Evolutionary conservation across 2,797 vertebrate species (phyloP), one percentile per base, ranked within the genome.

Genomic region (Oreochromis grahami): DNA sequence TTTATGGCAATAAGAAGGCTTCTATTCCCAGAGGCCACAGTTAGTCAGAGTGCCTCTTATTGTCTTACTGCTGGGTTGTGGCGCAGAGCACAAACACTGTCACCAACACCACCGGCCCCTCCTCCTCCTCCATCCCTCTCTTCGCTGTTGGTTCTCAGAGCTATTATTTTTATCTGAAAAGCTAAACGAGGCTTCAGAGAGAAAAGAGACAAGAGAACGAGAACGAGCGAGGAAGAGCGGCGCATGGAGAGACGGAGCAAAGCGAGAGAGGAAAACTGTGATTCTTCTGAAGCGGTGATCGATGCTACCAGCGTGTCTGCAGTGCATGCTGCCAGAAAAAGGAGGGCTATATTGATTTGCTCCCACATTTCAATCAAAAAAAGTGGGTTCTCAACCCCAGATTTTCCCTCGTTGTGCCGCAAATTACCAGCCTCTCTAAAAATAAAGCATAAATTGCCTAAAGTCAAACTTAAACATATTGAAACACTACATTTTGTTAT

Each of bases 131-230:
- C 26, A 72, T 78, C 53, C 80, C 78, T 80, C 80, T 84, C 81
- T 83, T 82, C 80, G 89, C 90, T 74, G 85, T 77, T 86, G 89
- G 84, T 91, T 94, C 90, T 92, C 94, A 89, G 87, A 90, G 94
- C 90, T 92, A 95, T 94, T 94, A 94, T 94, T 94, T 95, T 93
- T 94, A 94, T 95, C 92, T 94, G 90, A 92, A 92, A 93, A 91
- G 86, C 88, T 91, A 89, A 90, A 91, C 56, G 80, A 89, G 86
- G 82, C 89, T 83, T 84, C 78, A 86, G 90, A 91, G 90, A 87
- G 87, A 90, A 85, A 84, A 72, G 58, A 89, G 78, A 86, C 77
- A 50, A 85, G 87, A 87, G 80, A 80, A 72, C 29, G 77, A 72
- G 78, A 81, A 72, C 7, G 68, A 80, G 77, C 45, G 78, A 85